Conservation (phyloP, 2,797 vertebrate genomes). For the Mus caroli region DNA sequence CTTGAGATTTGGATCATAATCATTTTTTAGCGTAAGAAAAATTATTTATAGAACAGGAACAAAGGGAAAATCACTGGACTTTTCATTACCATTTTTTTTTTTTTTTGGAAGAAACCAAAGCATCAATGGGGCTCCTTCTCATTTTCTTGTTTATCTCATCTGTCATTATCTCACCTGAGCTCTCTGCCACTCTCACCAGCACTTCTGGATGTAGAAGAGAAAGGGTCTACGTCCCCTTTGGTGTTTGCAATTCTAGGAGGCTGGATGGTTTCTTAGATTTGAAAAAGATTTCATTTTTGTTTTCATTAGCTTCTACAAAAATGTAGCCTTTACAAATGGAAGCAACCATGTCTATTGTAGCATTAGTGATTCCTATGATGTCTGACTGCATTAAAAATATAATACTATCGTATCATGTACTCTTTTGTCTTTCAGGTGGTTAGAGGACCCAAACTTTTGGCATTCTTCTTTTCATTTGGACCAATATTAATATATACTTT, state of each 20-base stretch:
- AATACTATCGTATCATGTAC: neutral
- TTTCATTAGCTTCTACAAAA: slow-evolving; percentile 44
- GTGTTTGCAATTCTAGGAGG: slow-evolving; percentile 19
- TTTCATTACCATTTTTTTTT: neutral
- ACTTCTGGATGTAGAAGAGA: neutral
- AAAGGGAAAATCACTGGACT: neutral
- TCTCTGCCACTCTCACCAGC: neutral
- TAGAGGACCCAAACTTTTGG: neutral
- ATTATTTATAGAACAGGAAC: neutral
- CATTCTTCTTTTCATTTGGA: slow-evolving; percentile 9
- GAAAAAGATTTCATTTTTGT: slow-evolving; percentile 41
- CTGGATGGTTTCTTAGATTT: neutral
- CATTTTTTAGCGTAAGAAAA: neutral
- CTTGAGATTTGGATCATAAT: slow-evolving; percentile 25
- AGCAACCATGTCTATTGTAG: neutral
- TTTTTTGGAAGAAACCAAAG: neutral
- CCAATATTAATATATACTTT: neutral
- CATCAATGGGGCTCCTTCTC: neutral
- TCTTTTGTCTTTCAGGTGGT: neutral
- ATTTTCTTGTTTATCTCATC: neutral
- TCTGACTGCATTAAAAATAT: neutral
- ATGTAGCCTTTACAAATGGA: neutral
- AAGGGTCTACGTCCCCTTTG: neutral
- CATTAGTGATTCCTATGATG: neutral
- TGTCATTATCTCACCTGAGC: neutral